Conservation (phyloP, 2,797 vertebrate species). For the Amblyraja radiata region DNA sequence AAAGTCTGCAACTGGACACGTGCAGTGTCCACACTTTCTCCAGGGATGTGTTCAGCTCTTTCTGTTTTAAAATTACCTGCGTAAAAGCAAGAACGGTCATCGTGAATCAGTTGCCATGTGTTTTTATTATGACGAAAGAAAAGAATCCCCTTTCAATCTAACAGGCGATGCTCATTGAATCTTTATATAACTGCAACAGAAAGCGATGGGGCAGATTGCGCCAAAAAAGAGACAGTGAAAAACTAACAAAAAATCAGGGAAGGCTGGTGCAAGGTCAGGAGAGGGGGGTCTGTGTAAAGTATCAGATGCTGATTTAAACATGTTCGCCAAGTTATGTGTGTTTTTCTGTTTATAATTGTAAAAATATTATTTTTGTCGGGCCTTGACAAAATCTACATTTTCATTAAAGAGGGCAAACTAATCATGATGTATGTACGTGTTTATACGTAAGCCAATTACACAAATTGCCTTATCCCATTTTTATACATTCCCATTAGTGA, state of each 20-base stretch:
- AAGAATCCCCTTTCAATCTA: background rate
- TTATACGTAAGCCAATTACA: background rate
- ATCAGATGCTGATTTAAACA: background rate
- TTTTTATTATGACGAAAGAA: background rate
- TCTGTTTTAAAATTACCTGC: background rate
- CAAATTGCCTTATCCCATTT: background rate
- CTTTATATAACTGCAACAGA: no score
- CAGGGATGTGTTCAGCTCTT: background rate
- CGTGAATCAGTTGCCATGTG: background rate
- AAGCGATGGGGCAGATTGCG: background rate
- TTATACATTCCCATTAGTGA: background rate
- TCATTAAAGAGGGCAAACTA: background rate
- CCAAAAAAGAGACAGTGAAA: background rate
- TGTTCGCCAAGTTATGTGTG: background rate
- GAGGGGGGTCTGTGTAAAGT: background rate
- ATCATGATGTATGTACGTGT: background rate
- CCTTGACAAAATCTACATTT: background rate
- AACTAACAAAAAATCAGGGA: background rate
- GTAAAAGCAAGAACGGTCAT: background rate
- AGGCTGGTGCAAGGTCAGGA: background rate
- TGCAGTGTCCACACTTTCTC: background rate
- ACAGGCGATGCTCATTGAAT: no score
- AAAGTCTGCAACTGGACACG: background rate
- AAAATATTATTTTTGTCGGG: background rate
- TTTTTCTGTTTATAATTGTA: background rate